These are phyloP conservation scores for Peromyscus eremicus DNA, from an alignment of 2,797 vertebrate species.

Conservation along the genomic window DNA sequence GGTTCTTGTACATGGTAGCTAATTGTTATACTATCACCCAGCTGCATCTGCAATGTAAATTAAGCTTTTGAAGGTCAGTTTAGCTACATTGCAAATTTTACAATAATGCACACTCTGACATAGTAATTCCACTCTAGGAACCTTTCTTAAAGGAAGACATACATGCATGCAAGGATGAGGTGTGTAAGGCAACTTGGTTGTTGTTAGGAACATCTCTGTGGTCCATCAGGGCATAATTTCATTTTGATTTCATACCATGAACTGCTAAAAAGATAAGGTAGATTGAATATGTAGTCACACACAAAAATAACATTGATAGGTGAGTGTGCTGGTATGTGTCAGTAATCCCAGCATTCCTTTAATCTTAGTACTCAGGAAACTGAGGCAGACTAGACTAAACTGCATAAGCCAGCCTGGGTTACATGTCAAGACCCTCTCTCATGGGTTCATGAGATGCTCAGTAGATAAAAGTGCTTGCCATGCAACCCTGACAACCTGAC, in stretches of 20 bases:
- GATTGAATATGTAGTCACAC: slow-evolving; percentile 21
- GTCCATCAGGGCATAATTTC: slow-evolving; percentile 29
- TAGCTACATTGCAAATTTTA: neutral
- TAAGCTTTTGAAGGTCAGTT: slow-evolving; percentile 19
- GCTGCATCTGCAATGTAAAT: neutral
- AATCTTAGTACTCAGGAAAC: neutral
- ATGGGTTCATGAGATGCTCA: neutral
- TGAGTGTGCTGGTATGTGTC: neutral
- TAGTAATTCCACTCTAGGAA: neutral
- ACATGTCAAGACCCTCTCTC: neutral
- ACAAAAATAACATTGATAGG: neutral
- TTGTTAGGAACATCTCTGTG: neutral
- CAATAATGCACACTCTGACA: slow-evolving; percentile 13
- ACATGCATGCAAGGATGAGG: neutral
- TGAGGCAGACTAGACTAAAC: neutral
- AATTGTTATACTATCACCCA: neutral
- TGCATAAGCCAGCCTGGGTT: neutral
- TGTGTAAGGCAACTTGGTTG: neutral
- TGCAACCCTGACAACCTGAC: neutral
- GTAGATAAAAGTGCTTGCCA: neutral
- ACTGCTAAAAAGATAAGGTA: neutral
- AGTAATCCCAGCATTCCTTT: neutral
- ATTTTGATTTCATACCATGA: slow-evolving; percentile 16
- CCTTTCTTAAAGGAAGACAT: neutral
- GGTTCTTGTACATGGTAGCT: neutral